Conservation (phyloP, 2,113 vertebrate species). For the Hydrochoerus hydrochaeris region DNA sequence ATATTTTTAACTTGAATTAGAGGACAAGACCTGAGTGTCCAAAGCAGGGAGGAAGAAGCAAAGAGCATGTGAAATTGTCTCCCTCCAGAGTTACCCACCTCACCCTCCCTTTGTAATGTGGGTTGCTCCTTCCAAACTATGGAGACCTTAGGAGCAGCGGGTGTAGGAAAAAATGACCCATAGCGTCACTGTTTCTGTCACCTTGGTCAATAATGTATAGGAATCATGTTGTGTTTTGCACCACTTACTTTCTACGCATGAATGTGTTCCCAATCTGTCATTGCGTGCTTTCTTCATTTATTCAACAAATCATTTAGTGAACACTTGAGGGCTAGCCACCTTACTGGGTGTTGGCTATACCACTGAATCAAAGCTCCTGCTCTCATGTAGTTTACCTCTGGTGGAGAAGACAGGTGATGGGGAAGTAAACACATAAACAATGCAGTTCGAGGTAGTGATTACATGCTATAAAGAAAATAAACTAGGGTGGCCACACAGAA, state of each 20-base stretch:
- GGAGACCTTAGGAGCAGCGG: neutral
- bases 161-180: neutral
- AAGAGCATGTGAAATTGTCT: neutral
- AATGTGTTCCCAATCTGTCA: neutral
- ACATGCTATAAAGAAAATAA: conserved; percentile 75
- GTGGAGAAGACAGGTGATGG: conserved; percentile 30
- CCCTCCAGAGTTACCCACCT: neutral
- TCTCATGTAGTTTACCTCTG: conserved; percentile 27
- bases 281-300: neutral
- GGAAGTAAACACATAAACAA: conserved; percentile 49
- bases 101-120: neutral
- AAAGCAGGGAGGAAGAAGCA: conserved; percentile 41
- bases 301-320: conserved; percentile 40
- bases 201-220: neutral
- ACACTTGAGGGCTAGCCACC: conserved; percentile 10
- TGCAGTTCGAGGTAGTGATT: conserved; percentile 72
- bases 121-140: neutral
- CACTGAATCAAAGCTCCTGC: conserved; percentile 45
- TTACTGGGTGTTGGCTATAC: conserved; percentile 19
- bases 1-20: conserved; percentile 57
- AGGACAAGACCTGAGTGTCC: conserved; percentile 51
- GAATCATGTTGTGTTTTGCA: neutral
- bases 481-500: conserved; percentile 62
- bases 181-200: neutral
- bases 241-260: neutral